Evolutionary conservation across 1,140 invertebrate species (phyloP), one percentile per base, ranked within the genome.

Genomic region (Choristoneura fumiferana): DNA sequence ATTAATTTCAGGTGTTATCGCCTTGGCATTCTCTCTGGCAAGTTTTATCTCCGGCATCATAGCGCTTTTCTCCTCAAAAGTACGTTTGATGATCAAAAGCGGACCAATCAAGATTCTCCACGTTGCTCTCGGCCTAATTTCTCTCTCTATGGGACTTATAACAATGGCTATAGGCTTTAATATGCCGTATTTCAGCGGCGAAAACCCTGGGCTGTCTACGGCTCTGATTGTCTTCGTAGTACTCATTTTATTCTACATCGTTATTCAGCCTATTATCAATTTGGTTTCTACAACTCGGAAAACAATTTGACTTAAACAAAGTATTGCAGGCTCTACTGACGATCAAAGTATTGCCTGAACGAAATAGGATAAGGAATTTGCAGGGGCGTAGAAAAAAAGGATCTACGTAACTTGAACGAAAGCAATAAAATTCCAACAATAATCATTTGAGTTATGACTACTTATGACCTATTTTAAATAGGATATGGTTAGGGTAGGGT

Each of bases 31-130:
- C 63, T 71, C 83, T n/a, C 13, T 87, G 12, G 62, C 84, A 17
- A 87, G 86, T 45, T 86, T 89, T 52, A 52, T 82, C 15, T 77
- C 78, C 0, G 84, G 86, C 1, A 73, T 89, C 49, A 62, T 87
- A 14, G 77, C 86, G 8, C 67, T 89, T 8, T 89, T 89, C 65
- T 89, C 86, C 1, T 71, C 86, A 3, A 89, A 89, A 67, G 81
- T 89, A 0, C 76, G 82, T 4, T 57, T 89, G 45, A 60, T 80
- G 52, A 67, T 89, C 14, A 84, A 71, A 40, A 82, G 68, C 54
- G 78, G 81, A 17, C 86, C 84, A 4, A 65, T 86, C 12, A 86
- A 87, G 58, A 84, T 89, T 8, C 43, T 81, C 8, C 86, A 89
- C 54, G 70, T 87, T 9, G 71, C 73, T 4, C 71, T 87, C 4